Percentiles rank a stretch among this genome's conserved stretches.
These are phyloP conservation scores for Pampusana beccarii DNA, from an alignment of 2,113 vertebrate genomes.

Conservation along the genomic window DNA sequence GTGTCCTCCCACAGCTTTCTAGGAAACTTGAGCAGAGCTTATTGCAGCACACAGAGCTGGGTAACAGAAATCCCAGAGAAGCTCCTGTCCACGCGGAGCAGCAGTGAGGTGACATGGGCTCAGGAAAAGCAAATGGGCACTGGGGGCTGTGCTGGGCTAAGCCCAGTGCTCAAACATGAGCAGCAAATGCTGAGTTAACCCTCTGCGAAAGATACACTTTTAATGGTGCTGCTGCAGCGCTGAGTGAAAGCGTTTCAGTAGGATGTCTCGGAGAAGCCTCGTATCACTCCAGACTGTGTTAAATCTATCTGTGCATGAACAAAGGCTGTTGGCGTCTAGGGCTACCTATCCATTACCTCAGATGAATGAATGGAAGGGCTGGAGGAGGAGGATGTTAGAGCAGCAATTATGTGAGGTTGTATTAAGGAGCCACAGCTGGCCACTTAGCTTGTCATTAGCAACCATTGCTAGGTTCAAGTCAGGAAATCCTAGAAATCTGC, in stretches of 20 bases:
- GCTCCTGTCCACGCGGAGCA: rapidly evolving
- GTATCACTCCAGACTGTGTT: not conserved
- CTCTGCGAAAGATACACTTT: not conserved
- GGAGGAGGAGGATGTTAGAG: not conserved
- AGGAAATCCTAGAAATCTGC: constrained; percentile 49
- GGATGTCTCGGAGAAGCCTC: not conserved
- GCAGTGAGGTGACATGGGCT: not conserved
- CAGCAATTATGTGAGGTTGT: not conserved
- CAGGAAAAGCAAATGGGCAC: rapidly evolving
- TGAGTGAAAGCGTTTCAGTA: not conserved
- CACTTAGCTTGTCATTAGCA: constrained; percentile 46
- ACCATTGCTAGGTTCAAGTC: not conserved
- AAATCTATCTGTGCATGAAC: not conserved
- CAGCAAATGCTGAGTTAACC: not conserved
- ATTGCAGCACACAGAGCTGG: not conserved
- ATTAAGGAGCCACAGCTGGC: constrained; percentile 57
- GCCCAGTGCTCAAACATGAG: not conserved
- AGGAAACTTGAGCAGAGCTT: not conserved
- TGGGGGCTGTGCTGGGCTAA: not conserved
- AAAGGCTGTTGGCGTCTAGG: not conserved
- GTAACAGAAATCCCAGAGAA: not conserved
- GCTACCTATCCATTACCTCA: not conserved
- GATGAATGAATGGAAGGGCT: not conserved
- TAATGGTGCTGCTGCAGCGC: not conserved
- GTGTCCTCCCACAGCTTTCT: not conserved